Evolutionary conservation across 2,113 vertebrate species (phyloP).

Genomic region (Callaeas wilsoni): DNA sequence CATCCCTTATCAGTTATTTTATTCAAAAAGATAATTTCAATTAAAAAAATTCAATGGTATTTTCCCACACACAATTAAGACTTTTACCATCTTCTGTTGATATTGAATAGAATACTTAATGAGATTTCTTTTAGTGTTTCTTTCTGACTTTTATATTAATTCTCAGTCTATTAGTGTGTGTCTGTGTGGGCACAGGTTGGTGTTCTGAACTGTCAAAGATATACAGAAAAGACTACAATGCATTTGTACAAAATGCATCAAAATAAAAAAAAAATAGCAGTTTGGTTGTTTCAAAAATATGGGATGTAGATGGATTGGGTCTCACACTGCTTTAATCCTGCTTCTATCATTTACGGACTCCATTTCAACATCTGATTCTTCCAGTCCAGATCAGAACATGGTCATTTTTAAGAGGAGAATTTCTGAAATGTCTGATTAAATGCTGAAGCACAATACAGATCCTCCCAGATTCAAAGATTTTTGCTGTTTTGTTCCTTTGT

Average conservation of each 20-base stretch:
- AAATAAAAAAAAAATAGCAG: not conserved
- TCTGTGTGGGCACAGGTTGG: not conserved
- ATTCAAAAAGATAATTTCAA: conserved; percentile 17
- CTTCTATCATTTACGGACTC: not conserved
- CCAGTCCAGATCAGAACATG: not conserved
- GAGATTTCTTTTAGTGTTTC: not conserved
- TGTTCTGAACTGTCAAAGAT: not conserved
- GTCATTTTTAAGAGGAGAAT: not conserved
- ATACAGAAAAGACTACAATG: not conserved
- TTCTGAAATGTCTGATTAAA: not conserved
- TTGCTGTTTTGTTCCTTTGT: not conserved
- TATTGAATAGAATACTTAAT: not conserved
- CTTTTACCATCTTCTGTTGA: not conserved
- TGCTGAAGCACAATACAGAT: not conserved
- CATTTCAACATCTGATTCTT: not conserved
- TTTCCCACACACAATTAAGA: conserved; percentile 1
- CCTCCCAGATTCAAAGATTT: not conserved
- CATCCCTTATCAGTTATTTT: not conserved
- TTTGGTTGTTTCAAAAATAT: not conserved
- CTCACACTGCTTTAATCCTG: not conserved
- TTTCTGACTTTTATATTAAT: not conserved
- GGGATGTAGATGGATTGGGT: not conserved
- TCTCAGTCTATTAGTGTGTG: not conserved
- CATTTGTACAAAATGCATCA: not conserved
- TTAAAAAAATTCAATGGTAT: not conserved